A percentile compares a stretch with the other conserved stretches of the same genome.
These are phyloP conservation scores for Hydrozoanthus gracilis DNA, from an alignment of 92 coral and sea anemone genomes.

Conservation along the genomic window DNA sequence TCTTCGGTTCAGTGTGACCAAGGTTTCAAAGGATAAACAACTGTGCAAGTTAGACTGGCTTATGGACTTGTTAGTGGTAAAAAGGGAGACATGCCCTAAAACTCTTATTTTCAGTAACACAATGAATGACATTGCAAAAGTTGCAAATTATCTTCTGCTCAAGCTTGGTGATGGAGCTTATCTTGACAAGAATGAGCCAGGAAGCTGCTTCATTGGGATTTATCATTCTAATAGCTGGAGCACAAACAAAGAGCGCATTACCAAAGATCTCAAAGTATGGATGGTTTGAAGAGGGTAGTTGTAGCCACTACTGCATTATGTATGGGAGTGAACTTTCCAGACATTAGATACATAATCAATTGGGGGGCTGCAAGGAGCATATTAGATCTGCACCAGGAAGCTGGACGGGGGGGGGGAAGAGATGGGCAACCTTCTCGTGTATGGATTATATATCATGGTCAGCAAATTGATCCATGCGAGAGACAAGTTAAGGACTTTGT, in stretches of 20 bases:
- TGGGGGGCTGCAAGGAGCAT: constrained; percentile 43
- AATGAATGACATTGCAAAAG: constrained; percentile 38
- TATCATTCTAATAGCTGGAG: constrained; percentile 12
- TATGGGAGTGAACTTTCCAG: constrained; percentile 44
- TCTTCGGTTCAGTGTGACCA: constrained; percentile 30
- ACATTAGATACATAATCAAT: constrained; percentile 16
- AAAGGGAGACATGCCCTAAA: constrained; percentile 32
- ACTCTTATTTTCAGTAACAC: constrained; percentile 37
- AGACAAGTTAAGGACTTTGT: constrained; percentile 71
- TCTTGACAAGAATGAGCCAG: not conserved
- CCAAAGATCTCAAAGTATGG: not conserved
- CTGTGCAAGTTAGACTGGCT: constrained; percentile 50
- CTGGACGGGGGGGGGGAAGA: constrained; percentile 31
- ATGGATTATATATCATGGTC: constrained; percentile 65
- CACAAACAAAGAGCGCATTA: constrained; percentile 6
- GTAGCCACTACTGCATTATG: constrained; percentile 38
- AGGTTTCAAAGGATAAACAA: constrained; percentile 25
- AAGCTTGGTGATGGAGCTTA: constrained; percentile 16
- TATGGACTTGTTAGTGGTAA: constrained; percentile 5
- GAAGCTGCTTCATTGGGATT: not conserved
- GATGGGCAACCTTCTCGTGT: constrained; percentile 50
- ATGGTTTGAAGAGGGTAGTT: constrained; percentile 8
- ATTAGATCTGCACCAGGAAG: constrained; percentile 28
- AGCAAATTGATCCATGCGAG: constrained; percentile 66
- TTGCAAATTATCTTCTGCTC: constrained; percentile 16